Evolutionary conservation across 2,888 invertebrate species (phyloP).

Genomic region (Heliconius hortense): DNA sequence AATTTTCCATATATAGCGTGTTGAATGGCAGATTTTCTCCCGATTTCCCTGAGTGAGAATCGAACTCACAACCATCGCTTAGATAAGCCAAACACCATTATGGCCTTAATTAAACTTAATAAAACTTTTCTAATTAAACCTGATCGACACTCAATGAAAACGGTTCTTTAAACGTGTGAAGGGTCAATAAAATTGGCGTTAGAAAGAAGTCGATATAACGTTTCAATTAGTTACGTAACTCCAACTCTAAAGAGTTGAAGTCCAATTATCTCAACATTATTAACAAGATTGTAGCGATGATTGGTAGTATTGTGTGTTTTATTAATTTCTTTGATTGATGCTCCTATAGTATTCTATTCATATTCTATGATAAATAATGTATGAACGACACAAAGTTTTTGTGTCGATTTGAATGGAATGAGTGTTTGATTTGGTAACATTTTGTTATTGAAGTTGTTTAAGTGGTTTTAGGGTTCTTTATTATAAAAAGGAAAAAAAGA

Average conservation of each 20-base stretch:
- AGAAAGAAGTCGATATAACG: constrained; percentile 45
- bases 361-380: constrained; percentile 27
- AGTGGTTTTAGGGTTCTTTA: neutral
- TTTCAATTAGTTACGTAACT: constrained; percentile 53
- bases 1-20: too few relatives aligned
- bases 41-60: neutral
- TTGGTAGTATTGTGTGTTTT: constrained; percentile 48
- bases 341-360: constrained; percentile 18
- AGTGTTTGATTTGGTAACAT: neutral
- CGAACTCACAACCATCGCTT: neutral
- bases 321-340: constrained; percentile 55
- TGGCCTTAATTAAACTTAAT: neutral
- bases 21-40: too few relatives aligned
- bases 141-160: constrained; percentile 16
- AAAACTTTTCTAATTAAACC: constrained; percentile 5
- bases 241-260: constrained; percentile 41
- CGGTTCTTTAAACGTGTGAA: constrained; percentile 28
- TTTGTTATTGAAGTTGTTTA: neutral
- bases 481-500: too few relatives aligned
- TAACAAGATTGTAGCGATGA: constrained; percentile 50
- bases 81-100: neutral
- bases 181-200: constrained; percentile 40
- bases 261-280: constrained; percentile 54
- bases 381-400: constrained; percentile 31
- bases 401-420: constrained; percentile 27